Evolutionary conservation across 2,797 vertebrate species (phyloP).

Genomic region (Falco columbarius): DNA sequence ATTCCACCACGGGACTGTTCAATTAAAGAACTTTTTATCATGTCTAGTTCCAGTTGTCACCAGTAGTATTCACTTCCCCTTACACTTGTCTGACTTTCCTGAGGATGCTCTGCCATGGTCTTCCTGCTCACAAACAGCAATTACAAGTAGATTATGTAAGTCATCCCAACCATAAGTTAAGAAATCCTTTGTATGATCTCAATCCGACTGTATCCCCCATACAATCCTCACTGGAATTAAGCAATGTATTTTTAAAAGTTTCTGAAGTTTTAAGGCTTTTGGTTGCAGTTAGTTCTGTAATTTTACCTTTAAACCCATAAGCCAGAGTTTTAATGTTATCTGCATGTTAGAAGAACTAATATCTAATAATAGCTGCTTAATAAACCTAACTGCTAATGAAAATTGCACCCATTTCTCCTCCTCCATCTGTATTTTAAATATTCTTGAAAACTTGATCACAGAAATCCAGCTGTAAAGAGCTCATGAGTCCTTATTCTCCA

Average conservation of each 20-base stretch:
- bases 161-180: background rate
- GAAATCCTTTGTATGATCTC: background rate
- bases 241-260: background rate
- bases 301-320: background rate
- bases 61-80: background rate
- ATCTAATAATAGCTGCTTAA: constrained; percentile 24
- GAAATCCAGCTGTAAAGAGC: background rate
- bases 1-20: background rate
- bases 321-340: background rate
- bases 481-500: background rate
- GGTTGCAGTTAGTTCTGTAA: background rate
- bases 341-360: background rate
- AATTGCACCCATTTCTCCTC: background rate
- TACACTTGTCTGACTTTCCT: background rate
- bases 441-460: background rate
- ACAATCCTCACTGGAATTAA: background rate
- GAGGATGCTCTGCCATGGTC: background rate
- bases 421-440: background rate
- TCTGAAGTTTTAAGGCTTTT: background rate
- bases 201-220: background rate
- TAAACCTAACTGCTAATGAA: constrained; percentile 2
- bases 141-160: background rate
- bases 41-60: background rate
- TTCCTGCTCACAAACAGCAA: background rate
- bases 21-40: background rate